Evolutionary conservation across 2,888 invertebrate species (phyloP), one percentile per base, ranked within the genome.

Genomic region (Axea sp.): DNA sequence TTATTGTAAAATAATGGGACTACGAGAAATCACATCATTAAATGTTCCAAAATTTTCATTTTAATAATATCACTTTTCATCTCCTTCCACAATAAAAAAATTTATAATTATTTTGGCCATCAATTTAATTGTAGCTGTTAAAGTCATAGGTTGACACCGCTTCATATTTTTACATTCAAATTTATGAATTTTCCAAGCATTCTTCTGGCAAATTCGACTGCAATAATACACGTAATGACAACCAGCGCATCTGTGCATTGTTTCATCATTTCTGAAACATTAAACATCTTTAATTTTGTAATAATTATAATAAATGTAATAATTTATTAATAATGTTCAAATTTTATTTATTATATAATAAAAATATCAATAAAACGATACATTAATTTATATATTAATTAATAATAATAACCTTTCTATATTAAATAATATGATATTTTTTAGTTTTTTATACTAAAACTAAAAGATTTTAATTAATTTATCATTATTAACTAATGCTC

Each of bases 21-120:
- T 90, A 96, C 96, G 97, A 45, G 96, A 95, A 95, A 96, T 95
- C 12, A 97, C 88, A 88, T 96, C 95, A 82, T 93, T 93, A 89
- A 95, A 96, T 88, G 91, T 93, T 59, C 96, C 90, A 78, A 91
- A 95, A 6, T 90, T 91, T 1, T 90, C 92, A 17, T 92, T 90
- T 0, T 92, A 90, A 81, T 95, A 94, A 86, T 92, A 93, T 0
- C 92, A 91, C 59, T 91, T 90, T 76, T 91, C 89, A 6, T 90
- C 87, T 77, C 91, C 90, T 0, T 94, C 95, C 37, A 94, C 94
- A 43, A 92, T 91, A 72, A 91, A 86, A 22, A 94, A 86, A 49
- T 92, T 92, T 77, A 92, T 90, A 55, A 96, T 92, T 51, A 96
- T 90, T 82, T 93, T 92, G 0, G 94, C 92, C 79, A 97, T 89